A percentile compares a stretch with the other conserved stretches of the same genome.
Evolutionary conservation across 2,888 invertebrate genomes (phyloP).

Genomic region (Melinaea menophilus): DNA sequence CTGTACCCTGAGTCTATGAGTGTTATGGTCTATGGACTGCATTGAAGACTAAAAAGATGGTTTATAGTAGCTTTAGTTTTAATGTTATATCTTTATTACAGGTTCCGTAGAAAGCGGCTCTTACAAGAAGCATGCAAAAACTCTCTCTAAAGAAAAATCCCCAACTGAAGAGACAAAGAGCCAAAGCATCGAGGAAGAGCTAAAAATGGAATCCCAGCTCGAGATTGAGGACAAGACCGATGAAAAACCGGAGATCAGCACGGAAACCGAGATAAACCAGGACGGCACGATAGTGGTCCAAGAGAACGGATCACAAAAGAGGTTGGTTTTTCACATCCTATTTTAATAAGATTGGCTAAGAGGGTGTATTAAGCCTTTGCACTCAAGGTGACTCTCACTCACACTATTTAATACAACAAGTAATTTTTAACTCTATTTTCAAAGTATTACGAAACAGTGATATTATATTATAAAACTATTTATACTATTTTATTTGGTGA

Average conservation of each 20-base stretch:
- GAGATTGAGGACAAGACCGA: constrained; percentile 17
- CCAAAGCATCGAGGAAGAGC: constrained; percentile 13
- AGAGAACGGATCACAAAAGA: constrained; percentile 41
- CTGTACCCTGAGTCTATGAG: too few species aligned
- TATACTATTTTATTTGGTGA: too few species aligned
- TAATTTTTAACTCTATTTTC: too few species aligned
- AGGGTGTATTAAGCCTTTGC: too few species aligned
- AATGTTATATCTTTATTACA: constrained; percentile 31
- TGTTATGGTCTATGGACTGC: too few species aligned
- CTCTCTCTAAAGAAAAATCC: constrained; percentile 50
- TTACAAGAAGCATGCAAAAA: constrained; percentile 67
- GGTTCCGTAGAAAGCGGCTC: constrained; percentile 64
- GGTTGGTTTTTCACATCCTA: constrained; percentile 18
- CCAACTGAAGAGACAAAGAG: constrained; percentile 37
- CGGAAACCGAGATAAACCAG: constrained; percentile 15
- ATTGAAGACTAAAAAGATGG: too few species aligned
- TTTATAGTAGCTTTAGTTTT: too few species aligned
- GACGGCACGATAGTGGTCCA: constrained; percentile 13
- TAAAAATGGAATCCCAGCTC: constrained; percentile 15
- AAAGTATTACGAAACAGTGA: too few species aligned
- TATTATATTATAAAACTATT: too few species aligned
- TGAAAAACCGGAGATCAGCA: constrained; percentile 15
- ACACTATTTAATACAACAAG: too few species aligned
- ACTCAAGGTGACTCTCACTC: too few species aligned
- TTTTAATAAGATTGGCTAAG: too few species aligned